Evolutionary conservation across 2,888 invertebrate genomes (phyloP), one percentile per base, ranked within the genome.

Genomic region (Rhogogaster chlorosoma): DNA sequence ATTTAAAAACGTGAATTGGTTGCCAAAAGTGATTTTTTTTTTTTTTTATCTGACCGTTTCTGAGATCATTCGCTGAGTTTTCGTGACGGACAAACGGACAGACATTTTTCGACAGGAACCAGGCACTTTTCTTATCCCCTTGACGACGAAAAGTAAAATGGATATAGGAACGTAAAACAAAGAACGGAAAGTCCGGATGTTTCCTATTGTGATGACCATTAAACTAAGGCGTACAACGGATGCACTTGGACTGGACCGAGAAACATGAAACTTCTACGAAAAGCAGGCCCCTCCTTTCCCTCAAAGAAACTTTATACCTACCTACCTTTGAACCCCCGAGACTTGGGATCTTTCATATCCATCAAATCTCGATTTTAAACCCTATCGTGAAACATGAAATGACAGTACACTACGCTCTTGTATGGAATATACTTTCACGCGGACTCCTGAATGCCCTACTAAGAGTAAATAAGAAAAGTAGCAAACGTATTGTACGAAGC

Each of bases 281-380:
- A 29, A 67, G 67, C 15, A 6, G 32, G 12, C 29, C 67, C 18
- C 67, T 15, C 67, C 67, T 15, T 29, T 67, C 32, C 26, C 32
- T 32, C 18, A 32, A 32, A 32, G 67, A 67, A 67, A 67, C 32
- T 67, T 7, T 67, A 67, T 67, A 67, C 53, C 53, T 32, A 67
- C 53, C 53, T 53, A 53, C 67, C 5, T 29, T 32, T 32, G 67
- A 32, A 67, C 67, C 67, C 18, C 18, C 32, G 32, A 18, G 26
- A 67, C 32, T 67, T 32, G 15, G 67, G 67, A 67, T 67, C 67
- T 32, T 32, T 26, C 67, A 67, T 67, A 67, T 32, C 67, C 32
- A 67, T 18, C 67, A 32, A 67, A 67, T 67, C 32, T 32, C 67
- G 7, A 18, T 32, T 67, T 32, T 32, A 18, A 32, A 32, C 67